A percentile compares a stretch with the other conserved stretches of the same genome.
phyloP scores from a whole-genome alignment of 2,113 vertebrate genomes.

The Motacilla tschutschensis region DNA sequence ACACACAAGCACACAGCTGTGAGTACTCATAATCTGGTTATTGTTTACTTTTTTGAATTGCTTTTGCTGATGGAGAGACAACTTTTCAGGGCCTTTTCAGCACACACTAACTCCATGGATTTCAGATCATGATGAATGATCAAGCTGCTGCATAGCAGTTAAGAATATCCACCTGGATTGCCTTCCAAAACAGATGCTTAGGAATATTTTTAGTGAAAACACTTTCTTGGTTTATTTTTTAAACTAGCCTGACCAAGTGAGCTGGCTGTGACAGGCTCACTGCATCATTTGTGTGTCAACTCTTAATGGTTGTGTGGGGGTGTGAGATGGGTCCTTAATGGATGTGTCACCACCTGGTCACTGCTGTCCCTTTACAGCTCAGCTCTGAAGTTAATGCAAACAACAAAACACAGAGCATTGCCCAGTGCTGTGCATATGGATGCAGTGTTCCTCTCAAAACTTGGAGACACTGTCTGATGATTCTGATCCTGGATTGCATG shows the following conservation, averaged over 20 bases:
- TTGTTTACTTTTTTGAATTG: neutral
- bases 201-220: neutral
- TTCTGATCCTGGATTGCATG: neutral
- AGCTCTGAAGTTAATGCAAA: neutral
- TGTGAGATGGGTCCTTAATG: neutral
- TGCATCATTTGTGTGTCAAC: rapidly evolving
- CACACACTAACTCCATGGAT: neutral
- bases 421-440: rapidly evolving
- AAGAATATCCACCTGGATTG: neutral
- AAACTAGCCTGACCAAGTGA: neutral
- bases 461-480: neutral
- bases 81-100: no score
- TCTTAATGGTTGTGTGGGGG: neutral
- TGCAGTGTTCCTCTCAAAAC: rapidly evolving
- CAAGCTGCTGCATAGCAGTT: neutral
- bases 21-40: rapidly evolving
- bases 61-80: neutral
- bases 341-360: neutral
- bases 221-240: neutral
- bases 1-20: neutral
- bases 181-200: neutral
- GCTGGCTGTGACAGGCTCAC: neutral
- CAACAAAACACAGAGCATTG: rapidly evolving
- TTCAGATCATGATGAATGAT: neutral
- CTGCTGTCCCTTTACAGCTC: neutral